Percentiles rank a stretch among this genome's conserved stretches.
These are phyloP conservation scores for Clanis bilineata DNA, from an alignment of 2,888 invertebrate species.

Conservation along the genomic window DNA sequence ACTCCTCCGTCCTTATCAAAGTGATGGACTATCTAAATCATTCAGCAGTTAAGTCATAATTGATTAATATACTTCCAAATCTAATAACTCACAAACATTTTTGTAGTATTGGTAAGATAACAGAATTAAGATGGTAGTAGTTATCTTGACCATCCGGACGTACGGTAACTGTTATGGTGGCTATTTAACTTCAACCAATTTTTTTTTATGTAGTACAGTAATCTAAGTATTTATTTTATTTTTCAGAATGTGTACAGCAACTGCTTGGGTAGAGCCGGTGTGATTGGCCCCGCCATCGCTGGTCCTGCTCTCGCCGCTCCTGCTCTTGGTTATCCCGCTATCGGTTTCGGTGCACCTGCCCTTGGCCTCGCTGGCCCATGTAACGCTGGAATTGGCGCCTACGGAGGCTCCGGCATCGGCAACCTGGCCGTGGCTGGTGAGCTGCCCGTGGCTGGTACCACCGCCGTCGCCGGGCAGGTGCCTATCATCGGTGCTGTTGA, in stretches of 20 bases:
- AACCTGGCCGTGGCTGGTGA: slow-evolving; percentile 28
- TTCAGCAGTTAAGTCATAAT: too few relatives aligned
- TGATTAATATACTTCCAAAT: too few relatives aligned
- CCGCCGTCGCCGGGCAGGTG: slow-evolving; percentile 23
- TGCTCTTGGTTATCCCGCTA: not conserved
- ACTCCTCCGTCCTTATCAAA: too few relatives aligned
- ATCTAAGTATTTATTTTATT: slow-evolving; percentile 15
- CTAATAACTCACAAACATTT: too few relatives aligned
- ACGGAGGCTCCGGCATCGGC: slow-evolving; percentile 20
- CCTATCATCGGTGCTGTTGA: slow-evolving; percentile 27
- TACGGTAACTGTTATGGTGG: too few relatives aligned
- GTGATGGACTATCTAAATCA: too few relatives aligned
- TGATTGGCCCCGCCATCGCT: slow-evolving; percentile 15
- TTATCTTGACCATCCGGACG: too few relatives aligned
- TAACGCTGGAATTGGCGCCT: slow-evolving; percentile 2
- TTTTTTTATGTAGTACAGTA: too few relatives aligned
- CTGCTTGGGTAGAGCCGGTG: slow-evolving; percentile 20
- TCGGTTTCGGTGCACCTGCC: not conserved
- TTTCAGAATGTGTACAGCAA: slow-evolving; percentile 26
- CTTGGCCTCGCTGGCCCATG: not conserved
- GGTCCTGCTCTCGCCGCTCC: slow-evolving; percentile 14
- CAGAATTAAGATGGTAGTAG: too few relatives aligned
- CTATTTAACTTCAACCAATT: too few relatives aligned
- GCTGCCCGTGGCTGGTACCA: slow-evolving; percentile 22
- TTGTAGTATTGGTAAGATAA: too few relatives aligned